Evolutionary conservation across 2,797 vertebrate genomes (phyloP).

Genomic region (Macropus fuliginosus): DNA sequence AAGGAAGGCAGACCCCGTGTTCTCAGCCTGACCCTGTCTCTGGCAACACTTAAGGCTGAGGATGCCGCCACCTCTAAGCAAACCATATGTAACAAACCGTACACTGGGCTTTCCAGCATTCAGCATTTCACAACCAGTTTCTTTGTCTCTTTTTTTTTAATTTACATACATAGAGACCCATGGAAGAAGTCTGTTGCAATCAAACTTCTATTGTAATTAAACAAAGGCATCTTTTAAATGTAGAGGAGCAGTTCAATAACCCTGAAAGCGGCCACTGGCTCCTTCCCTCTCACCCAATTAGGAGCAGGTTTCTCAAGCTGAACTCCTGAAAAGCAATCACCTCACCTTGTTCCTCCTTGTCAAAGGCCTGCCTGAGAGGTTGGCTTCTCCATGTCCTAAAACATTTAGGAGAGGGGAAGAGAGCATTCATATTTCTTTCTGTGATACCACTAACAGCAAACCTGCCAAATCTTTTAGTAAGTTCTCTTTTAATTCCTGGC

Average conservation of each 20-base stretch:
- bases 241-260: slow-evolving; percentile 60
- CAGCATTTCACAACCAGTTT: slow-evolving; percentile 29
- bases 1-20: slow-evolving; percentile 6
- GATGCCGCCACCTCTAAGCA: slow-evolving; percentile 43
- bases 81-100: slow-evolving; percentile 62
- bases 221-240: slow-evolving; percentile 32
- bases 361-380: slow-evolving; percentile 57
- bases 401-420: slow-evolving; percentile 14
- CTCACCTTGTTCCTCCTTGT: slow-evolving; percentile 42
- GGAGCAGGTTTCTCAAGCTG: slow-evolving; percentile 39
- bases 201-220: slow-evolving; percentile 64
- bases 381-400: not conserved
- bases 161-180: slow-evolving; percentile 34
- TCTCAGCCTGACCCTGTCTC: slow-evolving; percentile 41
- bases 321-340: slow-evolving; percentile 39
- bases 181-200: slow-evolving; percentile 48
- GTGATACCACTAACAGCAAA: slow-evolving; percentile 35
- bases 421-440: slow-evolving; percentile 46
- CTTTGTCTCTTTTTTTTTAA: slow-evolving; percentile 44
- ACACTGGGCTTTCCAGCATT: slow-evolving; percentile 43
- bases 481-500: not conserved
- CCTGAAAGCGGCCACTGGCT: slow-evolving; percentile 61
- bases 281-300: slow-evolving; percentile 61
- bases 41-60: slow-evolving; percentile 20
- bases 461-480: not conserved